These are phyloP conservation scores for Spisula solida DNA, from an alignment of 2,888 invertebrate species.

Conservation along the genomic window DNA sequence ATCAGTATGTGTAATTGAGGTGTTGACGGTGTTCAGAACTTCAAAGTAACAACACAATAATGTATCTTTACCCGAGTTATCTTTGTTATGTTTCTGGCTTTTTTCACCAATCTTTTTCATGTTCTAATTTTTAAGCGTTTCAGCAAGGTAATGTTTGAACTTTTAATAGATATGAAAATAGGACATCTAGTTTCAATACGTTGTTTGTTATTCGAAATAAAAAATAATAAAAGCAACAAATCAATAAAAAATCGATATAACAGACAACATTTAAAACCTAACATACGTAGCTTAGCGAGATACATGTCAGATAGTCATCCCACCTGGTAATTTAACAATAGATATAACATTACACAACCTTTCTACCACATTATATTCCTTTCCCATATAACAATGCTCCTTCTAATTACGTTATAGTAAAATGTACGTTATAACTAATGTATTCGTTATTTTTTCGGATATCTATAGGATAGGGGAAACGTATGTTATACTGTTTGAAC, in stretches of 20 bases:
- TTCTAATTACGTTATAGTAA: background rate
- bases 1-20: too few relatives aligned
- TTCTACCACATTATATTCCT: background rate
- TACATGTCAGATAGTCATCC: background rate
- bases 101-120: background rate
- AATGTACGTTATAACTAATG: background rate
- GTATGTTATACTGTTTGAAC: slow-evolving; percentile 9
- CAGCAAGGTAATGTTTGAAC: slow-evolving; percentile 15
- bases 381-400: background rate
- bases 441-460: background rate
- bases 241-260: background rate
- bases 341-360: background rate
- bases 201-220: slow-evolving; percentile 18
- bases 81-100: too few relatives aligned
- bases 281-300: background rate
- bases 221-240: background rate
- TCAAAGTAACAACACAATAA: too few relatives aligned
- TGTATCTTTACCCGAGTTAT: too few relatives aligned
- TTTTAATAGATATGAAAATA: background rate
- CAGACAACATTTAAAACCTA: background rate
- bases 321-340: background rate
- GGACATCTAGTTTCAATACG: background rate
- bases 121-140: slow-evolving; percentile 10
- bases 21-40: too few relatives aligned
- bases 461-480: slow-evolving; percentile 24